Percentiles rank a stretch among this genome's conserved stretches.
phyloP scores from a whole-genome alignment of 1,140 invertebrate genomes.

The Trinorchestia longiramus region DNA sequence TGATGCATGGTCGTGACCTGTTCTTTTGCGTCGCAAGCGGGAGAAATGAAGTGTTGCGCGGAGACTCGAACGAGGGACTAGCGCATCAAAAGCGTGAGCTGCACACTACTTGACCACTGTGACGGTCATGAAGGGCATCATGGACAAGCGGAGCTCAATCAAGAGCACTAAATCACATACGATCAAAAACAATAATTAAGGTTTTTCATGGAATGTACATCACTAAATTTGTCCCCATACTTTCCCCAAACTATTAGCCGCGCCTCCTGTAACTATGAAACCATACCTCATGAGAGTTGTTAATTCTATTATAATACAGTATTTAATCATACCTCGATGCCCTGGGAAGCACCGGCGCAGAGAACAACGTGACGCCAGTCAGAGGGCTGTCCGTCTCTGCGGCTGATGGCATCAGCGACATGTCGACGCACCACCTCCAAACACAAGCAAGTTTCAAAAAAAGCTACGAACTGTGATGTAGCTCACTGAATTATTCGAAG shows the following conservation, averaged over 20 bases:
- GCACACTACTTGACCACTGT: too few species aligned
- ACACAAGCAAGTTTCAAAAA: slow-evolving; percentile 73
- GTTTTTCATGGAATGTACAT: not conserved
- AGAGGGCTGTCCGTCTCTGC: slow-evolving; percentile 76
- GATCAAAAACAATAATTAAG: not conserved
- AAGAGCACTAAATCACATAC: too few species aligned
- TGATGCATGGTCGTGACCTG: too few species aligned
- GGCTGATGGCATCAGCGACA: slow-evolving; percentile 88
- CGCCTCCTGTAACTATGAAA: not conserved
- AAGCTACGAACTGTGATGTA: not conserved
- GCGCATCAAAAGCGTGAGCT: too few species aligned
- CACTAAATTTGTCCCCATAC: not conserved
- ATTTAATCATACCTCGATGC: not conserved
- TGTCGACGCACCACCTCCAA: slow-evolving; percentile 91
- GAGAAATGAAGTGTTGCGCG: too few species aligned
- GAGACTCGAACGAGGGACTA: too few species aligned
- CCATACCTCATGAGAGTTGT: not conserved
- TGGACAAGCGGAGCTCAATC: too few species aligned
- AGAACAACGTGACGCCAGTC: not conserved
- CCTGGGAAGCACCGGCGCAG: not conserved
- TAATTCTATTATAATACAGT: not conserved
- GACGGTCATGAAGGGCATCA: too few species aligned
- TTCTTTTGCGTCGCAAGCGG: too few species aligned
- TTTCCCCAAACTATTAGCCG: not conserved
- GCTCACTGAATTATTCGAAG: too few species aligned